Base-by-base conservation (phyloP, 2,888 invertebrate species). In the Bedellia somnulentella region DNA sequence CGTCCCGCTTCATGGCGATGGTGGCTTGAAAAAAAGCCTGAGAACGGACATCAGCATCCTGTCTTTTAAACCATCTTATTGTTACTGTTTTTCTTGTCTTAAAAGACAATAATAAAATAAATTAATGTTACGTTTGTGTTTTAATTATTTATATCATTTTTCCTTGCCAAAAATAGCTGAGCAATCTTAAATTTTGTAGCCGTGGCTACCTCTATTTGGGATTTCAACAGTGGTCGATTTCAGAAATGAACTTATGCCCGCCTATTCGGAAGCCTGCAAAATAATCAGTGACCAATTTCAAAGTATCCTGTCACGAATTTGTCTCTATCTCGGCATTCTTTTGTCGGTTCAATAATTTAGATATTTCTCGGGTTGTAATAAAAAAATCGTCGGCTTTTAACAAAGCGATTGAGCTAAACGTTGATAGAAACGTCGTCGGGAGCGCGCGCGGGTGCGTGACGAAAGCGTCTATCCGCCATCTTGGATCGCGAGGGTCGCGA, bases 371-470 rank as follows among this genome's bases (percentile, higher is more conserved):
- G 8, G n/a, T n/a, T 10, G n/a, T 21, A 8, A 8, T 8, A 21
- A 21, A 5, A 10, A 9, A 17, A 8, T 12, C 5, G 24, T 15
- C 30, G 30, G 30, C 17, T 24, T 27, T 37, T 39, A 39, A 31
- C 37, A 38, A 30, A 38, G 38, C 35, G 32, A 32, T 32, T 36
- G 35, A 38, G 35, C 40, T 35, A 37, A 37, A 40, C 34, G 30
- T 36, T 35, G 34, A 37, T 38, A 35, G 37, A 40, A 28, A 31
- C 26, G 31, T 31, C 31, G 25, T 21, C 17, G 31, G 10, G 21
- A n/a, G n/a, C n/a, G n/a, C n/a, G n/a, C n/a, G 30, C 24, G 60
- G 63, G 51, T 62, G 63, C 63, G 59, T 67, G 63, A 61, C 66
- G 61, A 67, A 71, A 64, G 52, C 47, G 50, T 60, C 52, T 56